Percentiles rank a stretch among this genome's conserved stretches.
Conservation (phyloP, 1,140 invertebrate species). For the Calycopis cecrops region DNA sequence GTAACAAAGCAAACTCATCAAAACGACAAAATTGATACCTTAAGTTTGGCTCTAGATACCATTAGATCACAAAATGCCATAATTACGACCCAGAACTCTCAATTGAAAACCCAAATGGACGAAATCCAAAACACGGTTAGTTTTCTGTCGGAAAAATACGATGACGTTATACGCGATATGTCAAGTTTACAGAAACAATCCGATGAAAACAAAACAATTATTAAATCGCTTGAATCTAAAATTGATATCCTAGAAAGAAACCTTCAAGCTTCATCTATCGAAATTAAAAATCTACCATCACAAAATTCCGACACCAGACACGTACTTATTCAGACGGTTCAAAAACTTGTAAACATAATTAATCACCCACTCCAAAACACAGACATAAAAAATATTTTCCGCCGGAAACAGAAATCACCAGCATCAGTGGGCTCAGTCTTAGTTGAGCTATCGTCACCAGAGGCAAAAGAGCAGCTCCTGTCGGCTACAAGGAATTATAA, state of each 20-base stretch:
- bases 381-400: constrained; percentile 3
- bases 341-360: background rate
- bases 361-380: background rate
- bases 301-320: background rate
- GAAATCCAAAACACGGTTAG: background rate
- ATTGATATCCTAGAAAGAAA: constrained; percentile 5
- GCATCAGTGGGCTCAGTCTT: constrained; percentile 4
- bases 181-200: background rate
- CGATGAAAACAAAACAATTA: background rate
- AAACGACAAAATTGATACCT: too few species aligned
- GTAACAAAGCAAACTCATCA: too few species aligned
- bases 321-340: background rate
- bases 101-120: background rate
- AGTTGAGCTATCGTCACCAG: constrained; percentile 5
- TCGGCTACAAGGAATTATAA: constrained; percentile 7
- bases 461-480: constrained; percentile 1
- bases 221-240: background rate
- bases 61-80: too few species aligned
- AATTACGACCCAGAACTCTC: background rate
- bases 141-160: constrained; percentile 6
- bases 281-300: background rate
- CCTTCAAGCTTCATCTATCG: too few species aligned
- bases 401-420: background rate
- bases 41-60: too few species aligned
- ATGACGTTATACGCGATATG: constrained; percentile 1